Evolutionary conservation across 2,888 invertebrate genomes (phyloP), one percentile per base, ranked within the genome.

Genomic region (Tigriopus californicus): DNA sequence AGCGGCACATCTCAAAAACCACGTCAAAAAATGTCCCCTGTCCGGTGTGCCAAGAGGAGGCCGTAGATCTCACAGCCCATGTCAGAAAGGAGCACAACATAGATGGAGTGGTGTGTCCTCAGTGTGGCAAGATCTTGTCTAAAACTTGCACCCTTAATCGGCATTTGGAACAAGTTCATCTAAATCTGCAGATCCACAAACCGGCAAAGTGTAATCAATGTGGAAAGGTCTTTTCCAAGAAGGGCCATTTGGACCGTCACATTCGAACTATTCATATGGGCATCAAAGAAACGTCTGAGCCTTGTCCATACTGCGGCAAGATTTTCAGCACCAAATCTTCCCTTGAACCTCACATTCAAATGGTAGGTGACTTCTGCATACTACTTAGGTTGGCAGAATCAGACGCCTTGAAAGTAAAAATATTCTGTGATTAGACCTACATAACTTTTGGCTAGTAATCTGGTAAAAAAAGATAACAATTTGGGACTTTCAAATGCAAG

Each of bases 241-340:
- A 58, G 33, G 58, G 58, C 20, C 58, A 58, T 11, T 41, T 58
- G 24, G 58, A 58, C 49, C 48, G 58, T 13, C 58, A 58, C 47
- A 49, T 58, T 13, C 46, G 47, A 6, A 58, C 47, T 11, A 58
- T 57, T 40, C 58, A 58, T 18, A 58, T 47, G 46, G 58, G 58
- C n/a, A 58, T 58, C 5, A 58, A 58, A 49, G 58, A 58, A n/a
- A 24, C 22, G 1, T 47, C 47, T 12, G 47, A 58, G 46, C 58
- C 58, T 11, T 58, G 58, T 49, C 58, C 58, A 8, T 49, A 47
- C 33, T 58, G 58, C 18, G 58, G 58, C 6, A 58, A 58, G 18
- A 47, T 58, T 8, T 58, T 58, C 33, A 58, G 25, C 11, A 58
- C 58, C 1, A 58, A 47, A 33, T 58, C 58, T 10, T 25, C 25